Conservation (phyloP, 2,888 invertebrate genomes). For the Polia nebulosa region DNA sequence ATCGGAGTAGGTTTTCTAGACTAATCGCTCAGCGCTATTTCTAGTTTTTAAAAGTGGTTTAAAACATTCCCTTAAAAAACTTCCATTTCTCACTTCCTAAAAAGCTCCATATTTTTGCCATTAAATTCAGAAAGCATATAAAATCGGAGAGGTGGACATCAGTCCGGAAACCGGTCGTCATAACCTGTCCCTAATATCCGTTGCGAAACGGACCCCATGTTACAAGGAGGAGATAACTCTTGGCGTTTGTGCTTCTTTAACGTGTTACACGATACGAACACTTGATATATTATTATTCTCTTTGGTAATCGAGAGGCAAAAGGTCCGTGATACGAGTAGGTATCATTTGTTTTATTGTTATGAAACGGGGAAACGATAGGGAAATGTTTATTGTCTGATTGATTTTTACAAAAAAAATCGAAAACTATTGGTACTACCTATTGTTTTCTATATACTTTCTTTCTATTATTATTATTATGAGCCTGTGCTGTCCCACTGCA, state of each 20-base stretch:
- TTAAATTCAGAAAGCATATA: slow-evolving; percentile 24
- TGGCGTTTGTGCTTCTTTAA: slow-evolving; percentile 6
- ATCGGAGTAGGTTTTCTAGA: not conserved
- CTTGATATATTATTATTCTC: slow-evolving; percentile 16
- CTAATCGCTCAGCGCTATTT: not conserved
- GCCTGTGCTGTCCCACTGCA: too few relatives aligned
- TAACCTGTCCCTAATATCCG: slow-evolving; percentile 49
- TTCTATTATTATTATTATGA: too few relatives aligned
- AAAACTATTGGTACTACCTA: too few relatives aligned
- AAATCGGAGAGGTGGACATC: slow-evolving; percentile 3
- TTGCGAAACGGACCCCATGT: slow-evolving; percentile 20
- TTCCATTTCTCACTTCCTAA: not conserved
- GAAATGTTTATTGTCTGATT: slow-evolving; percentile 9
- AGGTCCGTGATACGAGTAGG: not conserved
- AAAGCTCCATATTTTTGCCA: not conserved
- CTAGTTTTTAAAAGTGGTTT: not conserved
- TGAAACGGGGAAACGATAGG: slow-evolving; percentile 3
- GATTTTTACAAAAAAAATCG: not conserved
- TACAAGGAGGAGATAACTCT: slow-evolving; percentile 29
- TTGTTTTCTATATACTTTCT: not conserved
- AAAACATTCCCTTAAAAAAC: not conserved
- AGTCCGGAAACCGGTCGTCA: slow-evolving; percentile 34
- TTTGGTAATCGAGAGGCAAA: slow-evolving; percentile 3
- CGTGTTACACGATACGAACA: not conserved
- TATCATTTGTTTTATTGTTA: slow-evolving; percentile 5